Base-by-base conservation (phyloP, 2,888 invertebrate genomes). In the Caenorhabditis drosophilae region DNA sequence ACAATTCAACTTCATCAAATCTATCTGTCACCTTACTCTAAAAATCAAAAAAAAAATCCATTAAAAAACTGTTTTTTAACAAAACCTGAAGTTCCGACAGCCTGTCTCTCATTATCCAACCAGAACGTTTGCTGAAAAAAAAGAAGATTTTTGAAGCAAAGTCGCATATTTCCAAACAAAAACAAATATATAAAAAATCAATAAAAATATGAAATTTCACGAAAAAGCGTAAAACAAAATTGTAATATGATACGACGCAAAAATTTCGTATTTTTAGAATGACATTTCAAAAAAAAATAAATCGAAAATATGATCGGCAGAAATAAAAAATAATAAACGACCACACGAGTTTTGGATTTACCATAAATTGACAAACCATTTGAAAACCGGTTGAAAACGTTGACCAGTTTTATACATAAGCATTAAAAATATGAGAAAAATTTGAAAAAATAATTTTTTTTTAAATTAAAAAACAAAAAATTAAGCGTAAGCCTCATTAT, bases 1-100 rank as follows among this genome's bases (percentile, higher is more conserved):
- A 64, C 34, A 76, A 59, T 55, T 75, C 73, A 42, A 76, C 74
- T 49, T 76, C 76, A 40, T 76, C 76, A 46, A 76, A 76, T 35
- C 62, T 55, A 45, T 76, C 76, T 34, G 67, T 66, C 35, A 70
- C 71, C 53, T 67, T 58, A 46, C 66, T 74, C 73, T 76, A 55
- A 46, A 75, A 36, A 40, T 16, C 15, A 38, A 26, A 3, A 41
- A 3, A n/a, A 22, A 16, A 20, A 51, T 16, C 35, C 7, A 7
- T 16, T 2, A 34, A 36, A 36, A 11, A 15, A 4, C 7, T 36
- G 7, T 49, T 49, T 9, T n/a, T 20, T 36, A 7, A 35, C 6
- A 20, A 40, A 25, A 69, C 72, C 60, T 72, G 69, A 25, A 72
- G 67, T 47, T 72, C 72, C 31, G 53, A 60, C 42, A 67, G 56